Evolutionary conservation across 2,888 invertebrate genomes (phyloP).

Genomic region (Lycocerus yunnanus): DNA sequence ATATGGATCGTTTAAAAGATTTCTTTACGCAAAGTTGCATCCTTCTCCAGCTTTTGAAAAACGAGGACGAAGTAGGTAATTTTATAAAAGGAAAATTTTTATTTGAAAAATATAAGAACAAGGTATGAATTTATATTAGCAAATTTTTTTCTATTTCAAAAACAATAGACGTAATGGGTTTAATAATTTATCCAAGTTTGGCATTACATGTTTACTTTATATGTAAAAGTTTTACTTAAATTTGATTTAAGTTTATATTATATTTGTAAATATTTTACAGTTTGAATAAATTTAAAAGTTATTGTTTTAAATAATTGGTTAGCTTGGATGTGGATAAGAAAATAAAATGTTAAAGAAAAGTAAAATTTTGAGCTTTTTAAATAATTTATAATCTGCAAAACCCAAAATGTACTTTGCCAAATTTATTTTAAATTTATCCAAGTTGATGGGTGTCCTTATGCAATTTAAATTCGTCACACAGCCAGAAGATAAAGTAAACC

Average conservation of each 20-base stretch:
- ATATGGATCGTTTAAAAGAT: conserved; percentile 27
- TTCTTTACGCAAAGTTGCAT: conserved; percentile 18
- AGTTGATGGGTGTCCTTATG: conserved; percentile 50
- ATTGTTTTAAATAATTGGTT: neutral
- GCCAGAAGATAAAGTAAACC: conserved; percentile 45
- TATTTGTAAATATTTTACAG: neutral
- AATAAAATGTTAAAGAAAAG: conserved; percentile 11
- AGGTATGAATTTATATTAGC: conserved; percentile 28
- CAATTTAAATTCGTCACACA: conserved; percentile 53
- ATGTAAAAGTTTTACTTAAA: neutral
- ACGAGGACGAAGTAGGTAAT: neutral
- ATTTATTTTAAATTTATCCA: conserved; percentile 51
- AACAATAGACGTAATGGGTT: conserved; percentile 25
- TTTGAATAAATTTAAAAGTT: neutral
- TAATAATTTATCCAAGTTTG: conserved; percentile 18
- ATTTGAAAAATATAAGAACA: conserved; percentile 18
- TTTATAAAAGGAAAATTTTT: conserved; percentile 14
- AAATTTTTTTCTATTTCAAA: conserved; percentile 24
- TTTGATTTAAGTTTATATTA: neutral
- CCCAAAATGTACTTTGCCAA: conserved; percentile 37
- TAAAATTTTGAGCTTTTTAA: conserved; percentile 25
- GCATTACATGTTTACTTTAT: neutral
- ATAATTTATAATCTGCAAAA: conserved; percentile 27
- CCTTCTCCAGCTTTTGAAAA: conserved; percentile 7
- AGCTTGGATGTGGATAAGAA: neutral